These are phyloP conservation scores for Carpatolechia fugitivella DNA, from an alignment of 2,888 invertebrate species.

Conservation along the genomic window DNA sequence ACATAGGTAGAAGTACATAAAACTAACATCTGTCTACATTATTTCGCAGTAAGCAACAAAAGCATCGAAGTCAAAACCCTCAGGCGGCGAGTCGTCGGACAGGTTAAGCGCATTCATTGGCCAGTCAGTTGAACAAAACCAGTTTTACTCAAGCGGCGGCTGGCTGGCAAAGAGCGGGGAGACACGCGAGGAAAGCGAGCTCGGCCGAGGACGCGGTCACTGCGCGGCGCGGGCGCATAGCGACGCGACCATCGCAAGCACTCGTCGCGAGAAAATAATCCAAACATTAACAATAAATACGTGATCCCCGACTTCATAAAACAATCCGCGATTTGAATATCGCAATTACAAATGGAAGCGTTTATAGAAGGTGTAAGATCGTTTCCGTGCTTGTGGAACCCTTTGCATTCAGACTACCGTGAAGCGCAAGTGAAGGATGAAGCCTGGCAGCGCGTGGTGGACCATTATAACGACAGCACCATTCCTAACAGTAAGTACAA, in stretches of 20 bases:
- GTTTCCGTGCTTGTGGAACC: slow-evolving; percentile 68
- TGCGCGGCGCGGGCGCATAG: background rate
- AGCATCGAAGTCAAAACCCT: background rate
- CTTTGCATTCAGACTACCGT: slow-evolving; percentile 61
- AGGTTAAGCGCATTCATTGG: slow-evolving; percentile 7
- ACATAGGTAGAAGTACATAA: too few species aligned
- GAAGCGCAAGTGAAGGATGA: slow-evolving; percentile 58
- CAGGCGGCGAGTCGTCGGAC: slow-evolving; percentile 10
- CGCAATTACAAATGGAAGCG: slow-evolving; percentile 44
- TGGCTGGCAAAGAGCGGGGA: slow-evolving; percentile 29
- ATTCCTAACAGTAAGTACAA: slow-evolving; percentile 56
- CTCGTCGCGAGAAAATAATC: too few species aligned
- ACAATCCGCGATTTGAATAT: background rate
- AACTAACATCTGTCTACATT: background rate
- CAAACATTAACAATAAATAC: too few species aligned
- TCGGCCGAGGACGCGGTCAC: slow-evolving; percentile 36
- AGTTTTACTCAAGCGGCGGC: slow-evolving; percentile 52
- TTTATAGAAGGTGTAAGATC: slow-evolving; percentile 63
- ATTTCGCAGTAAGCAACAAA: background rate
- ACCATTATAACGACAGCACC: slow-evolving; percentile 47
- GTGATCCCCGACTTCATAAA: too few species aligned
- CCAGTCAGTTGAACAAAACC: slow-evolving; percentile 41
- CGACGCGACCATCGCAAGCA: background rate
- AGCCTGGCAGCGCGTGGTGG: slow-evolving; percentile 65
- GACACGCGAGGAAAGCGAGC: slow-evolving; percentile 40